These are phyloP conservation scores for Dicrurus megarhynchus DNA, from an alignment of 2,113 vertebrate genomes.

Conservation along the genomic window DNA sequence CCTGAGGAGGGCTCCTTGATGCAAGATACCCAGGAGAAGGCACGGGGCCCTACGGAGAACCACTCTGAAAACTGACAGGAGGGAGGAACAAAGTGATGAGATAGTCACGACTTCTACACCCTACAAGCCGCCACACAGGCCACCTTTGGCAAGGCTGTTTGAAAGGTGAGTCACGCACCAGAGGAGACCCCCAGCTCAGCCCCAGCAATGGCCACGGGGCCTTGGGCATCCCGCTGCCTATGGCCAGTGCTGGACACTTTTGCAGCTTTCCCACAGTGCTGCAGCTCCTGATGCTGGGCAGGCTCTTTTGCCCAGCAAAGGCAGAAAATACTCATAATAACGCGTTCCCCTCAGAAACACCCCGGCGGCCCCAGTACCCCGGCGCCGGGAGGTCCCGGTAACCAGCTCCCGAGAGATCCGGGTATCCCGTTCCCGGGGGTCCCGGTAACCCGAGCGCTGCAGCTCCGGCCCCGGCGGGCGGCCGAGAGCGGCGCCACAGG, in stretches of 20 bases:
- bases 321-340: not conserved
- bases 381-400: too few relatives aligned
- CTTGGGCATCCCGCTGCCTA: rapidly evolving
- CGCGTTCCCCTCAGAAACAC: not conserved
- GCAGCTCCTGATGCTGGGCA: not conserved
- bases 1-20: not conserved
- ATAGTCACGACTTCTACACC: not conserved
- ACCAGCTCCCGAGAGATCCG: not conserved
- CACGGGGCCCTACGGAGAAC: too few relatives aligned
- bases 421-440: too few relatives aligned
- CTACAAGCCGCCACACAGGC: not conserved
- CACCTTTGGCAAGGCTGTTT: not conserved
- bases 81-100: not conserved
- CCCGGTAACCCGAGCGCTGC: not conserved
- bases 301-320: not conserved
- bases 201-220: not conserved
- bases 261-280: not conserved
- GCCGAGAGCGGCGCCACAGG: not conserved
- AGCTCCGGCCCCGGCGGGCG: not conserved
- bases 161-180: rapidly evolving
- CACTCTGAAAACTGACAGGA: not conserved
- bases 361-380: too few relatives aligned
- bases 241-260: rapidly evolving
- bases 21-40: rapidly evolving
- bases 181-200: not conserved